Base-by-base conservation (phyloP, 2,888 invertebrate genomes). In the Chelonus formosanus region DNA sequence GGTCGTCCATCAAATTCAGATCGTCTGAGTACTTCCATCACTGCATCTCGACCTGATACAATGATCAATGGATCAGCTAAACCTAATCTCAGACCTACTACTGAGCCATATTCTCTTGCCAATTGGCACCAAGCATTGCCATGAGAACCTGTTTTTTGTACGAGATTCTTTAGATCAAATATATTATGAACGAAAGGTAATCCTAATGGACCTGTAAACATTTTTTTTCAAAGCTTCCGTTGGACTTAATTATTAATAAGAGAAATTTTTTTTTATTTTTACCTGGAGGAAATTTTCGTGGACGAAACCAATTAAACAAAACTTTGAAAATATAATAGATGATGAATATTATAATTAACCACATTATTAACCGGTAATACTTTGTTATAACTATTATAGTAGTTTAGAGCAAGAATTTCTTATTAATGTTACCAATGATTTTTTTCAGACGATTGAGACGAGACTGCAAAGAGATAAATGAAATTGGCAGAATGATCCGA, bases 1-100 rank as follows among this genome's bases (percentile, higher is more conserved):
- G 92, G 92, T 70, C 92, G 85, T 1, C 90, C 91, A 74, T 91
- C 90, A 73, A 91, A 91, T 70, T 90, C 90, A 8, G 88, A 87
- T 5, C 87, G 85, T 2, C 85, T 84, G 57, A 91, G 86, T 35
- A 91, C 87, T 77, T 90, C 89, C 20, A 87, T 85, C 4, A 91
- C 86, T 54, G 89, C 89, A 53, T 89, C 86, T n/a, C 87, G 85
- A 0, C 91, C 90, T 20, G 88, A 89, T 2, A 90, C 89, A 0
- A 90, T 84, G 2, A 92, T 87, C 1, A 91, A 77, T 5, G 87
- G 81, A 68, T 89, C 87, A 3, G 84, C 82, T 3, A 79, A 40
- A 0, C 91, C 91, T 63, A 91, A 77, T 74, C 88, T 88, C 8
- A 92, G 80, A 0, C 91, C 91, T 0, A 90, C 86, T 0, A 92